Base-by-base conservation (phyloP, 2,797 vertebrate species). In the Typhlichthys eigenmanni region DNA sequence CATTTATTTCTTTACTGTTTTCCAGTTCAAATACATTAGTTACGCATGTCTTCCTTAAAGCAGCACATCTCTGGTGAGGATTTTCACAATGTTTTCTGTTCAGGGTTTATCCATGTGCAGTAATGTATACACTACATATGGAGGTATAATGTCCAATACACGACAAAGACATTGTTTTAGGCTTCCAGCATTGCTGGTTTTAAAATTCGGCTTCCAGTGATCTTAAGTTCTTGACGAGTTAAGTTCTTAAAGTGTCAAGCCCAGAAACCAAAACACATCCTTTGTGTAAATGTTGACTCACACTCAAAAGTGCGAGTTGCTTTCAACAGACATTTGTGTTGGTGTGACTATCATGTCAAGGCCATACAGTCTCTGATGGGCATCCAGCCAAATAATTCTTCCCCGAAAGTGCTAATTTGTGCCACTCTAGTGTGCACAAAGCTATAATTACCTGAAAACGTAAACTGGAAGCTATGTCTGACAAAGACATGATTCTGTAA, bases 401-500 rank as follows among this genome's bases (percentile, higher is more conserved):
- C 66, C 64, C 83, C 84, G 83, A 91, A 90, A 91, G 88, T 89
- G 86, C 88, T 88, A 78, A 91, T 92, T 92, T 92, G 87, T 92
- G 89, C 87, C 89, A 92, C 86, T 91, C 87, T 75, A 55, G 79
- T 78, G 83, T 84, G 87, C 79, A 72, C 79, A 89, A 88, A 78
- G 75, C 89, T 93, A 82, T 93, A 92, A 93, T 93, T 93, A 94
- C 89, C 90, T 85, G 87, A 85, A 88, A 91, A 92, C 78, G 85
- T 91, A 91, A 91, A 92, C 90, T 91, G 86, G 87, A 92, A 92
- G 89, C 88, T 92, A 92, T 91, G 89, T 77, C 82, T 87, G 84
- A 88, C 88, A 87, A 89, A 91, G 87, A 90, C 83, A 84, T 84
- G 85, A 88, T 90, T 91, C 83, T 85, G 79, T 78, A 89, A 88